Conservation (phyloP, 2,888 invertebrate species). For the Phoronis australis region DNA sequence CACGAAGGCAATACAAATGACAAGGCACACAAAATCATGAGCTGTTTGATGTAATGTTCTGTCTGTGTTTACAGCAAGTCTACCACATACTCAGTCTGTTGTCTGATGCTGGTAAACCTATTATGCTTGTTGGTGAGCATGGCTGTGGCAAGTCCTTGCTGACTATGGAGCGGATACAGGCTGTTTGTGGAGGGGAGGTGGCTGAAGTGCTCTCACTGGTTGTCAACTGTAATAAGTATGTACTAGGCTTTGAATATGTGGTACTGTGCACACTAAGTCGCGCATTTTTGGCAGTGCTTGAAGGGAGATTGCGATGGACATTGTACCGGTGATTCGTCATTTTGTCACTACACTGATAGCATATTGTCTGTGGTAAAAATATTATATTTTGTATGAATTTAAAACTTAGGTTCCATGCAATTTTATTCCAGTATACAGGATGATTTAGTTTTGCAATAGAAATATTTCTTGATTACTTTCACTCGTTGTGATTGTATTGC, state of each 20-base stretch:
- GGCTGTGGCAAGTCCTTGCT: slow-evolving; percentile 51
- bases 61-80: slow-evolving; percentile 26
- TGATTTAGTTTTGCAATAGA: too few relatives aligned
- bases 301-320: neutral
- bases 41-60: too few relatives aligned
- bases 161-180: slow-evolving; percentile 45
- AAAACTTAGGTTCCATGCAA: too few relatives aligned
- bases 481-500: too few relatives aligned
- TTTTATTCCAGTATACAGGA: too few relatives aligned
- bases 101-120: slow-evolving; percentile 45
- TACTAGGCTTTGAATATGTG: neutral
- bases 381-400: too few relatives aligned
- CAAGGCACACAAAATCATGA: too few relatives aligned
- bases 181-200: slow-evolving; percentile 51
- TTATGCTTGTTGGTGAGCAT: slow-evolving; percentile 47
- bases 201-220: slow-evolving; percentile 47
- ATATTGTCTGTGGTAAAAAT: too few relatives aligned
- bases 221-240: slow-evolving; percentile 44
- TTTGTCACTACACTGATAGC: too few relatives aligned
- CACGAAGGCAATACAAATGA: too few relatives aligned
- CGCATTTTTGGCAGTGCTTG: neutral
- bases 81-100: slow-evolving; percentile 42
- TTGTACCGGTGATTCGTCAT: too few relatives aligned
- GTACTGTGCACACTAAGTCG: neutral
- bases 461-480: too few relatives aligned